Evolutionary conservation across 2,113 vertebrate species (phyloP).

Genomic region (Sminthopsis crassicaudata): DNA sequence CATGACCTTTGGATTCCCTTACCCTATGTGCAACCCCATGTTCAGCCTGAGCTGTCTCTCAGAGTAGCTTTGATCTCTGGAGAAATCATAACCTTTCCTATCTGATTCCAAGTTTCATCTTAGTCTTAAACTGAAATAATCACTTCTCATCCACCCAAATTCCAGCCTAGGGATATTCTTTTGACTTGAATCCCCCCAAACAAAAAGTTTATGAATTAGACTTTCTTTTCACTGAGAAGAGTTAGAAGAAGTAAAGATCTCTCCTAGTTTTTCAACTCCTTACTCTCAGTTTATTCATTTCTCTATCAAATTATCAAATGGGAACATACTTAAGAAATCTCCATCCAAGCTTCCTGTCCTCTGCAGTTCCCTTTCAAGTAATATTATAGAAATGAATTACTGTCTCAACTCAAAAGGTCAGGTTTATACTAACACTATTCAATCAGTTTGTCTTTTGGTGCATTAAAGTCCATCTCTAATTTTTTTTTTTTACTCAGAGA

Average conservation of each 20-base stretch:
- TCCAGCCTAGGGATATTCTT: background rate
- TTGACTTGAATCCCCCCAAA: background rate
- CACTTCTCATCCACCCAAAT: background rate
- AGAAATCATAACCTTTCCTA: background rate
- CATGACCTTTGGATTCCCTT: background rate
- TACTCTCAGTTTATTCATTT: background rate
- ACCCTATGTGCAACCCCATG: background rate
- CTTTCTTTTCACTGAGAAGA: background rate
- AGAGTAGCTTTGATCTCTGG: background rate
- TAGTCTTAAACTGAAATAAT: background rate
- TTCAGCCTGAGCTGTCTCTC: background rate
- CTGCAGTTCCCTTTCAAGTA: background rate
- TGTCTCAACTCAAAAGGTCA: background rate
- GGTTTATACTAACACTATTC: background rate
- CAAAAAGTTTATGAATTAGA: background rate
- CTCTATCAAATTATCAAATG: background rate
- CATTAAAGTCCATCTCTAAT: background rate
- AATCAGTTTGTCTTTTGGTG: background rate
- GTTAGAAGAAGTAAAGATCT: background rate
- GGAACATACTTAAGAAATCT: background rate
- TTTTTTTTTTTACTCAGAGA: background rate
- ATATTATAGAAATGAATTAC: background rate
- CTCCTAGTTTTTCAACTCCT: background rate
- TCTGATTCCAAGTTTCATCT: background rate
- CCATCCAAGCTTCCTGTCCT: background rate